These are phyloP conservation scores for Pristis pectinata DNA, from an alignment of 2,797 vertebrate species.

Conservation along the genomic window DNA sequence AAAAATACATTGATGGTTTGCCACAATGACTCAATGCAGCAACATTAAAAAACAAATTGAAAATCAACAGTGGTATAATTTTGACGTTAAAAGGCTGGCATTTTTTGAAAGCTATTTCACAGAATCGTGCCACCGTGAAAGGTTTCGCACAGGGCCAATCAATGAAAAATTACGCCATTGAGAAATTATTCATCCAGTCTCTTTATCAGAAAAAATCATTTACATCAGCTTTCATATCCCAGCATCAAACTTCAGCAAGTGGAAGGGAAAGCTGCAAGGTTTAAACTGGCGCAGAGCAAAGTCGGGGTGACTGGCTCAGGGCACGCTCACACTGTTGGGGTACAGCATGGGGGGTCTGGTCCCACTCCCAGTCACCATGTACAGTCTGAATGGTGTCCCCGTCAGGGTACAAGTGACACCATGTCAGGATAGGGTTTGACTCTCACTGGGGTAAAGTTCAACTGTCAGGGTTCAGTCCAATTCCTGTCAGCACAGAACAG, in stretches of 20 bases:
- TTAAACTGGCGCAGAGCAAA: background rate
- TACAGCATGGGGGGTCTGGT: background rate
- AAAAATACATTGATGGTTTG: slow-evolving; percentile 19
- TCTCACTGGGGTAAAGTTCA: too few species aligned
- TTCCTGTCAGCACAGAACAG: background rate
- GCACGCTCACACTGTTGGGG: background rate
- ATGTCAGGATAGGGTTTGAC: background rate
- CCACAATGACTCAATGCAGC: slow-evolving; percentile 36
- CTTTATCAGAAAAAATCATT: slow-evolving; percentile 41
- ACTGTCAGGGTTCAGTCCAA: background rate
- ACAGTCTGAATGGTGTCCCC: too few species aligned
- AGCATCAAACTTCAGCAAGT: slow-evolving; percentile 4
- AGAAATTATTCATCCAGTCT: slow-evolving; percentile 40
- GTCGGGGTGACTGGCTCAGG: background rate
- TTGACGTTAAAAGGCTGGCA: slow-evolving; percentile 46
- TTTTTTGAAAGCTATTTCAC: slow-evolving; percentile 48
- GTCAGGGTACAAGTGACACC: background rate
- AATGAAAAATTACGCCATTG: slow-evolving; percentile 40
- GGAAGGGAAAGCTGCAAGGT: background rate
- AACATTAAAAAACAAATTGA: slow-evolving; percentile 43
- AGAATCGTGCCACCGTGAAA: slow-evolving; percentile 45
- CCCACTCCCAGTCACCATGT: background rate
- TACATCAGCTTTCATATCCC: slow-evolving; percentile 39
- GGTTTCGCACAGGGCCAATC: slow-evolving; percentile 43
- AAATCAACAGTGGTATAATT: slow-evolving; percentile 44